Percentiles rank a stretch among this genome's conserved stretches.
Evolutionary conservation across 2,888 invertebrate genomes (phyloP).

Genomic region (Drosophila hamatofila): DNA sequence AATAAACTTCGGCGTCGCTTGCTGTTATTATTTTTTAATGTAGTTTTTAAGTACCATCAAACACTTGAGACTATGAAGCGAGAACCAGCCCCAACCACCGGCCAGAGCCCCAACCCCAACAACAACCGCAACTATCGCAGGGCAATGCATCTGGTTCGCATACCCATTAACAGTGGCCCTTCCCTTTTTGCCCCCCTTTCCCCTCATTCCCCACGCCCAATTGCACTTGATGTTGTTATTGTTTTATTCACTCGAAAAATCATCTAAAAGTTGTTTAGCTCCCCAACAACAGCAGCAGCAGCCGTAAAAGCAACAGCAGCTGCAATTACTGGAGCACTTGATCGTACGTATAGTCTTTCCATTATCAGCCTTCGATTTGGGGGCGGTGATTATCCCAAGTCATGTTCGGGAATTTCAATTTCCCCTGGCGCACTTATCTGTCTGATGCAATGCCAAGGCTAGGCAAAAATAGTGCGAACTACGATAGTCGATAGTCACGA

Average conservation of each 20-base stretch:
- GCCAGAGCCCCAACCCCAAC: slow-evolving; percentile 27
- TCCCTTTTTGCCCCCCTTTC: background rate
- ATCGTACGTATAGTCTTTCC: slow-evolving; percentile 21
- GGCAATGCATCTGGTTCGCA: slow-evolving; percentile 36
- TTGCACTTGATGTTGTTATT: slow-evolving; percentile 25
- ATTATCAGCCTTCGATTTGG: slow-evolving; percentile 33
- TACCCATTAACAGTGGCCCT: slow-evolving; percentile 45
- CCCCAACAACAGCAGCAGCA: slow-evolving; percentile 24
- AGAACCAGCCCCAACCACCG: slow-evolving; percentile 48
- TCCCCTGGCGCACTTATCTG: slow-evolving; percentile 34
- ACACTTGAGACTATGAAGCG: slow-evolving; percentile 78
- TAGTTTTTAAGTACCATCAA: slow-evolving; percentile 80
- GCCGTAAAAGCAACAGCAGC: slow-evolving; percentile 28
- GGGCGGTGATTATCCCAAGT: slow-evolving; percentile 45
- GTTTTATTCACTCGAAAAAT: slow-evolving; percentile 43
- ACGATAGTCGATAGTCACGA: background rate
- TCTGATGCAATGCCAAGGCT: background rate
- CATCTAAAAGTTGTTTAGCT: slow-evolving; percentile 61
- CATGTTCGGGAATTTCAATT: slow-evolving; percentile 67
- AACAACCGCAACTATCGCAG: slow-evolving; percentile 23
- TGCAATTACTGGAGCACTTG: slow-evolving; percentile 56
- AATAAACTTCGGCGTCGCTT: slow-evolving; percentile 69
- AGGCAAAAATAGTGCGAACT: too few species aligned
- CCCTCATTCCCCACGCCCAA: background rate
- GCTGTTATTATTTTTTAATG: slow-evolving; percentile 79